Conservation (phyloP, 1,140 invertebrate species). For the Drosophila leontia region DNA sequence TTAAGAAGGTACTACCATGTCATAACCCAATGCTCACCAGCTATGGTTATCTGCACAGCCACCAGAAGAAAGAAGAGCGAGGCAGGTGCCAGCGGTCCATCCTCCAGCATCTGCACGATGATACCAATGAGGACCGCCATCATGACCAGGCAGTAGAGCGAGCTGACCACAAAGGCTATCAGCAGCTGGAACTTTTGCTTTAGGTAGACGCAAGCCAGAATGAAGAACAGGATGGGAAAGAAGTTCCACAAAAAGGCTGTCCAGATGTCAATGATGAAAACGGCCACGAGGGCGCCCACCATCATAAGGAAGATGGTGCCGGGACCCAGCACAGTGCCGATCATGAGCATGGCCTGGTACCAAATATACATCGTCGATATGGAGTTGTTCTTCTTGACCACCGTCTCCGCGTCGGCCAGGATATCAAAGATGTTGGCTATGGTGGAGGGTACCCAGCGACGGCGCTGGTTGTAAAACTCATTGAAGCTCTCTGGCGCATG, state of each 20-base stretch:
- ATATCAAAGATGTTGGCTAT: slow-evolving; percentile 95
- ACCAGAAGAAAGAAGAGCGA: slow-evolving; percentile 91
- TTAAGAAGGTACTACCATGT: neutral
- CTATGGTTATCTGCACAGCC: slow-evolving; percentile 88
- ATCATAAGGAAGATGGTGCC: slow-evolving; percentile 96
- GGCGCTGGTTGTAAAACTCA: slow-evolving; percentile 95
- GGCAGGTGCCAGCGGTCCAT: slow-evolving; percentile 92
- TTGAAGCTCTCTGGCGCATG: slow-evolving; percentile 95
- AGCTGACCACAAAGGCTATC: slow-evolving; percentile 91
- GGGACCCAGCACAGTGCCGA: slow-evolving; percentile 82
- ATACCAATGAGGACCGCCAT: slow-evolving; percentile 96
- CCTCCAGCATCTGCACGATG: slow-evolving; percentile 91
- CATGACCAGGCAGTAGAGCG: slow-evolving; percentile 95
- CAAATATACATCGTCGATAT: slow-evolving; percentile 93
- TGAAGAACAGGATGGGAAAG: slow-evolving; percentile 90
- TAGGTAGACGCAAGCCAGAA: slow-evolving; percentile 90
- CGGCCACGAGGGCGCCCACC: slow-evolving; percentile 93
- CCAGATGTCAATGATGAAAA: slow-evolving; percentile 92
- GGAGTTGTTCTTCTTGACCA: slow-evolving; percentile 93
- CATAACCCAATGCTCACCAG: slow-evolving; percentile 67
- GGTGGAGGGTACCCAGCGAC: slow-evolving; percentile 95
- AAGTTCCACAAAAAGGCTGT: slow-evolving; percentile 92
- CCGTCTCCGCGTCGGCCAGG: slow-evolving; percentile 89
- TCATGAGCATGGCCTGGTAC: slow-evolving; percentile 90
- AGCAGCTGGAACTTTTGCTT: slow-evolving; percentile 91